Evolutionary conservation across 2,113 vertebrate species (phyloP), one percentile per base, ranked within the genome.

Genomic region (Microtus montanus): DNA sequence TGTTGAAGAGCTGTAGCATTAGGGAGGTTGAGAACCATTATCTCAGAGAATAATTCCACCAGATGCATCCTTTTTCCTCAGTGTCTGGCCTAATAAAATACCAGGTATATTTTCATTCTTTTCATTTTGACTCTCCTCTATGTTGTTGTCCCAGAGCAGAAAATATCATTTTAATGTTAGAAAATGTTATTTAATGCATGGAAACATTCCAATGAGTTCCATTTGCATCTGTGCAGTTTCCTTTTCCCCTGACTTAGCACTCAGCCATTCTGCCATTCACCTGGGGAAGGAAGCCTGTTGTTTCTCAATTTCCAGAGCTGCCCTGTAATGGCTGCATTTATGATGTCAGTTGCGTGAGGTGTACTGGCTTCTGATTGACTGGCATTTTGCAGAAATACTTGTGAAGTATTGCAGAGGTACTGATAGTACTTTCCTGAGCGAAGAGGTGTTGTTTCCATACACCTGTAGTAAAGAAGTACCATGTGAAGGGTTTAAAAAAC

Each of bases 121-220:
- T 89, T 11, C 35, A 54, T 87, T 75, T 73, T 22, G 7, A 41
- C 14, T 71, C 33, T 88, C 58, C 52, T 44, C 41, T 20, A n/a
- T 79, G 66, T 75, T 91, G 63, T 64, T 89, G 77, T 90, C 52
- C 78, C 94, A 47, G 88, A 94, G 19, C 82, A 79, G 49, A 63
- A 95, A 94, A 93, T 82, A 91, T 4, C 91, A 52, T 89, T 66
- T 68, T 88, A 54, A 68, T 92, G 35, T 35, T 61, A 87, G 71
- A 92, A 96, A 93, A 68, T 66, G 71, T 90, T 92, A 54, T 96
- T 95, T 94, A 90, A 96, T 77, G 80, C 85, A 79, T 97, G 90
- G 71, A 77, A 93, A 92, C 87, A 86, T 95, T 87, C 87, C 64
- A 63, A 2, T 92, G 92, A 88, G 78, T 96, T 87, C 61, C 41